These are phyloP conservation scores for Mus pahari DNA, from an alignment of 2,113 vertebrate species.

Conservation along the genomic window DNA sequence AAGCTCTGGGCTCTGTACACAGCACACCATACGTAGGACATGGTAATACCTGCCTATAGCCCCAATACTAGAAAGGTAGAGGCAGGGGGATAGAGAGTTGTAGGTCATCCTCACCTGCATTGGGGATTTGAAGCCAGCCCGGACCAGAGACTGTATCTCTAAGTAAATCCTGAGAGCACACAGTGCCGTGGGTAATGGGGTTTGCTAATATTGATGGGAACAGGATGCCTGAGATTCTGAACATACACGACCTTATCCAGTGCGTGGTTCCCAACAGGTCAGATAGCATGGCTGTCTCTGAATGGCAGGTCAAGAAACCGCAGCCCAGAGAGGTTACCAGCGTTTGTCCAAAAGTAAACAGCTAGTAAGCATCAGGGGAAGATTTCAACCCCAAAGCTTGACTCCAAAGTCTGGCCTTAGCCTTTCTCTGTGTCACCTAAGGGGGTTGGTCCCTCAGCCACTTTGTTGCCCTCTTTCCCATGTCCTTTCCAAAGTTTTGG, in stretches of 20 bases:
- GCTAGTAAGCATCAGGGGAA: background rate
- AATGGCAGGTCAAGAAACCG: conserved; percentile 18
- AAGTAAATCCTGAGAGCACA: background rate
- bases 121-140: background rate
- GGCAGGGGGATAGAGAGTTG: background rate
- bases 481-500: background rate
- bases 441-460: background rate
- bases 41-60: background rate
- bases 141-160: background rate
- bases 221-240: background rate
- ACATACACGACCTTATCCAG: background rate
- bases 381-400: conserved; percentile 2
- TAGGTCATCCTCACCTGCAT: background rate
- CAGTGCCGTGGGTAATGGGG: background rate
- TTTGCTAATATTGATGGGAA: background rate
- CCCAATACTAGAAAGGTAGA: background rate
- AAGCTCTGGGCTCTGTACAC: background rate
- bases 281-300: background rate
- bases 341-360: background rate
- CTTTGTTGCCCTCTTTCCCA: background rate
- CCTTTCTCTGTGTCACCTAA: background rate
- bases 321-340: background rate
- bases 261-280: background rate
- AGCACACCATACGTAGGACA: background rate
- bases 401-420: background rate